Percentiles rank a stretch among this genome's conserved stretches.
Conservation (phyloP, 2,888 invertebrate genomes). For the Dryadula phaetusa region DNA sequence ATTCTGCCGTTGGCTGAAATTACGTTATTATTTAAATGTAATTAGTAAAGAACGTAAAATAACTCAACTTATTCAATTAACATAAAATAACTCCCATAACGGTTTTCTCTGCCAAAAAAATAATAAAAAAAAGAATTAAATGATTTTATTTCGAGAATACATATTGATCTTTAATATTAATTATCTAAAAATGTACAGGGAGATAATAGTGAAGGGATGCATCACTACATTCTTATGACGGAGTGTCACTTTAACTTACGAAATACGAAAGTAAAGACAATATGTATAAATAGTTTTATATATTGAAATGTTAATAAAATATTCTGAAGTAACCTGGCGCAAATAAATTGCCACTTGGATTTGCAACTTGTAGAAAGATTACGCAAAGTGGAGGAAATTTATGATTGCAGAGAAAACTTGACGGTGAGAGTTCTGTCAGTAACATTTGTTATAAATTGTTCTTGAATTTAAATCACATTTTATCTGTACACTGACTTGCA, state of each 20-base stretch:
- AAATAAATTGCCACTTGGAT: conserved; percentile 23
- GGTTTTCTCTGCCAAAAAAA: too few species aligned
- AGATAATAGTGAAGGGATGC: too few species aligned
- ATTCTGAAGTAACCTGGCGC: background rate
- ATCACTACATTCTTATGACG: too few species aligned
- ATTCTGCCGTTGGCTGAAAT: conserved; percentile 87
- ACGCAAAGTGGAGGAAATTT: background rate
- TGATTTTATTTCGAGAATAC: too few species aligned
- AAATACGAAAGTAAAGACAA: too few species aligned
- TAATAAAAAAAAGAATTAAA: too few species aligned
- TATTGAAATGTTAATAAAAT: conserved; percentile 10
- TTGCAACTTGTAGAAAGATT: conserved; percentile 10
- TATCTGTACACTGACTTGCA: background rate
- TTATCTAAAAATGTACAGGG: too few species aligned
- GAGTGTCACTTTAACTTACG: too few species aligned
- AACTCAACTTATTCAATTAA: too few species aligned
- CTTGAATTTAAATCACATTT: background rate
- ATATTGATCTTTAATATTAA: too few species aligned
- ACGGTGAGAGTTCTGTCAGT: background rate
- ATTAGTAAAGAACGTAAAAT: too few species aligned
- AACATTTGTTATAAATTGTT: conserved; percentile 1
- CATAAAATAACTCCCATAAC: too few species aligned
- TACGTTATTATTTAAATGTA: background rate
- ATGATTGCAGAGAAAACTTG: background rate
- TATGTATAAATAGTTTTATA: background rate